A percentile compares a stretch with the other conserved stretches of the same genome.
Evolutionary conservation across 2,797 vertebrate species (phyloP).

Genomic region (Coccyzus lansbergi): DNA sequence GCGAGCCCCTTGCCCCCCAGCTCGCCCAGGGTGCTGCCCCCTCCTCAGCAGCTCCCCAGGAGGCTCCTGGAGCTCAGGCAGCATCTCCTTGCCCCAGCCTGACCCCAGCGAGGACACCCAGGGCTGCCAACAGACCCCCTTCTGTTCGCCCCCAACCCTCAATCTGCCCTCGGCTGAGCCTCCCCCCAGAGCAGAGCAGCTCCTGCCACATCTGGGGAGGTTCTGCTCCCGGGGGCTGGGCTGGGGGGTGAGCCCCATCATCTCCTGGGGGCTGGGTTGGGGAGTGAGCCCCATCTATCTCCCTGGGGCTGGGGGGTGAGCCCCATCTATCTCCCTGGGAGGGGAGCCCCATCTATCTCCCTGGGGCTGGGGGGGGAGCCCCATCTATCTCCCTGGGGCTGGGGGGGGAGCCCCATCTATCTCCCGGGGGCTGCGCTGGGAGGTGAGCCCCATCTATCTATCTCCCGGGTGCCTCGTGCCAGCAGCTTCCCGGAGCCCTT

Average conservation of each 20-base stretch:
- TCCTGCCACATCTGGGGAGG: not conserved
- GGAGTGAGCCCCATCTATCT: too few relatives aligned
- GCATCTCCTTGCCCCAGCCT: not conserved
- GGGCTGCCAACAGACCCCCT: not conserved
- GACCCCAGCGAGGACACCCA: not conserved
- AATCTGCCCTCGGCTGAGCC: not conserved
- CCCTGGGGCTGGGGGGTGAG: too few relatives aligned
- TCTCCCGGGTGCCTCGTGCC: not conserved
- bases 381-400: too few relatives aligned
- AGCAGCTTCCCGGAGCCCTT: not conserved
- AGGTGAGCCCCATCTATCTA: not conserved
- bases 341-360: too few relatives aligned
- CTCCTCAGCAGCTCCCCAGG: not conserved
- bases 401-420: not conserved
- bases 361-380: not conserved
- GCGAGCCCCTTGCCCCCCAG: not conserved
- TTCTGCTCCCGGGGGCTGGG: not conserved
- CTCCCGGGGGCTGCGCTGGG: not conserved
- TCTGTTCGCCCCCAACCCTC: too few relatives aligned
- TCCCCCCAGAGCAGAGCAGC: not conserved
- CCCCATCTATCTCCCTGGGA: too few relatives aligned
- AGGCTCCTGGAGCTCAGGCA: not conserved
- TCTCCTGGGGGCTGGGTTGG: too few relatives aligned
- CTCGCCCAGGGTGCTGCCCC: accelerated
- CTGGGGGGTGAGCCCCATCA: not conserved